Evolutionary conservation across 2,113 vertebrate species (phyloP).

Genomic region (Daboia siamensis): DNA sequence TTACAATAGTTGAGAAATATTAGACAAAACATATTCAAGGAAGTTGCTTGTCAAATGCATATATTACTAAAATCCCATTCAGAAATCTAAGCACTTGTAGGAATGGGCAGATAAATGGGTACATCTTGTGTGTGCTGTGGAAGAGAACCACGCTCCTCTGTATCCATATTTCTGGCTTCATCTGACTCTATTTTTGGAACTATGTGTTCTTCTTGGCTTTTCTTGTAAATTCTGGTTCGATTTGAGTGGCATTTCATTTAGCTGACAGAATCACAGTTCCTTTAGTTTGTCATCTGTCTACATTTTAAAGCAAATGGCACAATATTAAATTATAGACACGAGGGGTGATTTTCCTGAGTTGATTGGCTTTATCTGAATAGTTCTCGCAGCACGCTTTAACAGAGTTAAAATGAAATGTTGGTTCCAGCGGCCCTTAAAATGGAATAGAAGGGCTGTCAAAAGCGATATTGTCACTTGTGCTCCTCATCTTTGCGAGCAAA

Average conservation of each 20-base stretch:
- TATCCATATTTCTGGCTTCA: background rate
- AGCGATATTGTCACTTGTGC: conserved; percentile 44
- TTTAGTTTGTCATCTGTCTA: conserved; percentile 29
- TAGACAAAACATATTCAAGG: background rate
- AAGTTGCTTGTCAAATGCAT: background rate
- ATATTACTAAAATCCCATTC: background rate
- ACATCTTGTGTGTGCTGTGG: background rate
- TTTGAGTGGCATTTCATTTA: conserved; percentile 37
- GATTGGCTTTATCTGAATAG: conserved; percentile 45
- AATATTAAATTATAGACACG: conserved; percentile 40
- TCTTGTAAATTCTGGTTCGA: background rate
- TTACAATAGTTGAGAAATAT: background rate
- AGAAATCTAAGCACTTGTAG: background rate
- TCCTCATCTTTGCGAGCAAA: conserved; percentile 17
- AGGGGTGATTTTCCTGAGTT: conserved; percentile 33
- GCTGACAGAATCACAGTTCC: conserved; percentile 20
- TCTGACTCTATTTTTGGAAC: conserved; percentile 9
- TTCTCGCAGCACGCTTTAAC: conserved; percentile 38
- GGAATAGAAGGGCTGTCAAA: conserved; percentile 45
- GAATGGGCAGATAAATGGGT: background rate
- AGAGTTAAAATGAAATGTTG: conserved; percentile 44
- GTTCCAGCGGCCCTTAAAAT: conserved; percentile 41
- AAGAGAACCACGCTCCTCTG: background rate
- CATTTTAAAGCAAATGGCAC: conserved; percentile 25
- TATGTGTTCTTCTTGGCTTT: conserved; percentile 16